Base-by-base conservation (phyloP, 2,797 vertebrate species). In the Pteronotus mesoamericanus region DNA sequence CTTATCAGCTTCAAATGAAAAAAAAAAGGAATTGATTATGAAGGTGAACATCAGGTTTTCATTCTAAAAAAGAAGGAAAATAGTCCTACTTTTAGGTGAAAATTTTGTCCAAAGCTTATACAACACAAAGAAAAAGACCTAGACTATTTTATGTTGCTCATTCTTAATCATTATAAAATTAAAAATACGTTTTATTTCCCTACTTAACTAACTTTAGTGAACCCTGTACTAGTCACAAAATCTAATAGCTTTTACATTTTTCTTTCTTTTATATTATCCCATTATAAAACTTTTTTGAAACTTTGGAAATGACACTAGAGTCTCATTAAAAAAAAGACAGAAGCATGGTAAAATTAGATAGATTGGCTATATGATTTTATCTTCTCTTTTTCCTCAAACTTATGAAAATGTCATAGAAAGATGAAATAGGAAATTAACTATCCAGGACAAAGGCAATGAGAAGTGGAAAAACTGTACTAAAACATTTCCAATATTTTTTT, bases 1-100 rank as follows among this genome's bases (percentile, higher is more conserved):
- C 95, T 84, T 71, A 92, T 92, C 88, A 94, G 83, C 29, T 89
- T 74, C 44, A 97, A 91, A 95, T 79, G n/a, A 80, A 93, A 96
- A 96, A 84, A 72, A 84, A 90, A 74, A 85, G 39, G 53, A 95
- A 96, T 82, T 89, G 59, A 89, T 77, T 95, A 37, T 87, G n/a
- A 96, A 93, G 42, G 77, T 37, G 95, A 96, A 95, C 44, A 18
- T 51, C 24, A 89, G 32, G 18, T 37, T 87, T 94, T 72, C 26
- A 90, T 77, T 91, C 22, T 29, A 42, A 95, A 96, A 94, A 59
- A 42, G 5, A 92, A 92, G 26, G 11, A 89, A 66, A 72, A 48
- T 61, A 74, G 18, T n/a, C 9, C 6, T 37, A 66, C 77, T 9
- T 37, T 55, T 26, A 91, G 79, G 42, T 71, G 26, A 94, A 96